Conservation (phyloP, 1,140 invertebrate species). For the Caenorhabditis brenneri region DNA sequence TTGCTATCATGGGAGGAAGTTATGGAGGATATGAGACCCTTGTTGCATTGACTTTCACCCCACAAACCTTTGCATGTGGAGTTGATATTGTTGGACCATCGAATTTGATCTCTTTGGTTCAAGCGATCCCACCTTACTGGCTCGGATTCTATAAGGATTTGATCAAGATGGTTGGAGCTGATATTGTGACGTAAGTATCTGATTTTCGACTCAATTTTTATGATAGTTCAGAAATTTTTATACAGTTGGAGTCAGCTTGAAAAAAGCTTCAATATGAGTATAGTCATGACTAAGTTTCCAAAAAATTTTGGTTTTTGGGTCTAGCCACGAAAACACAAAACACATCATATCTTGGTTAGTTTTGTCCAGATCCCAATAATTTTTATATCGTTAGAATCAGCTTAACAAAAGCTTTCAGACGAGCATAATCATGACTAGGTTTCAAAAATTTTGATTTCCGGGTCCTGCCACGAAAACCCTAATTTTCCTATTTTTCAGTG, state of each 20-base stretch:
- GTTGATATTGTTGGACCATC: constrained; percentile 70
- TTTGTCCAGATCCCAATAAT: not conserved
- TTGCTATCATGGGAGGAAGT: constrained; percentile 69
- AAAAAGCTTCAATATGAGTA: no score
- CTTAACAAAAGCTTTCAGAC: no score
- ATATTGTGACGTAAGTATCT: constrained; percentile 62
- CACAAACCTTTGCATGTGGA: constrained; percentile 70
- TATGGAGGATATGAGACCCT: constrained; percentile 70
- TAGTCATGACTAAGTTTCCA: no score
- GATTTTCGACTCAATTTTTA: no score
- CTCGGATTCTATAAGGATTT: constrained; percentile 70
- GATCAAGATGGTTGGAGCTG: constrained; percentile 69
- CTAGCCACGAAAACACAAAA: not conserved
- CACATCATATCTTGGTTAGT: not conserved
- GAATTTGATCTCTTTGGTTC: constrained; percentile 68
- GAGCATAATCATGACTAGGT: no score
- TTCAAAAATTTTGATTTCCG: not conserved
- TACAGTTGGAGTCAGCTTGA: no score
- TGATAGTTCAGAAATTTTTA: no score
- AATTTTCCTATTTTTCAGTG: not conserved
- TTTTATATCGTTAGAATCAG: not conserved
- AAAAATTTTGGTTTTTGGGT: no score
- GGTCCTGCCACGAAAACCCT: not conserved
- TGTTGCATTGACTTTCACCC: constrained; percentile 71
- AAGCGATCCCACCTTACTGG: constrained; percentile 70